These are phyloP conservation scores for Siniperca undulata DNA, from an alignment of 2,797 vertebrate species.

Conservation along the genomic window DNA sequence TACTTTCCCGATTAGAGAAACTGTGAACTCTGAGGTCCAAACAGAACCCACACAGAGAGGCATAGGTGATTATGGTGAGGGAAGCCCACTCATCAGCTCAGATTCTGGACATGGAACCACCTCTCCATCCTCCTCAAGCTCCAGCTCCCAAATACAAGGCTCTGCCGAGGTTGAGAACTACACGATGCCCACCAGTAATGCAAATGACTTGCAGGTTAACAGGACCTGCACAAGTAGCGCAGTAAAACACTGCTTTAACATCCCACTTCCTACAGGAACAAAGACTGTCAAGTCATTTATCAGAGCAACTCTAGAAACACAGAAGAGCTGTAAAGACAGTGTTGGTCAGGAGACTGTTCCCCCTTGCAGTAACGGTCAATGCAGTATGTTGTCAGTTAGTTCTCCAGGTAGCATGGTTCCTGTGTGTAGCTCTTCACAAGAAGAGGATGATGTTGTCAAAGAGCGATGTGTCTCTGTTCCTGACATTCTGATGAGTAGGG, in stretches of 20 bases:
- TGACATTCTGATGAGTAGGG: constrained; percentile 66
- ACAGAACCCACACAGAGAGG: constrained; percentile 57
- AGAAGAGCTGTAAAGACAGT: neutral
- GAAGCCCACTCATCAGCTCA: constrained; percentile 33
- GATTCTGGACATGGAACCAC: constrained; percentile 73
- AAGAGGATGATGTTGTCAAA: constrained; percentile 46
- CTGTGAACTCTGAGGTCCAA: constrained; percentile 70
- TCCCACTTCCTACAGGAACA: neutral
- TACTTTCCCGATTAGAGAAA: constrained; percentile 32
- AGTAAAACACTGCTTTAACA: neutral
- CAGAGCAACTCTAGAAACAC: neutral
- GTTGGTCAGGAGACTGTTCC: neutral
- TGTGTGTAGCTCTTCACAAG: constrained; percentile 63
- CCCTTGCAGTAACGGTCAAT: constrained; percentile 1
- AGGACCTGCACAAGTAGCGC: rapidly evolving
- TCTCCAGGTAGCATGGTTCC: constrained; percentile 58
- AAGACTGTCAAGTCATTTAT: neutral
- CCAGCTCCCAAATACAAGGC: constrained; percentile 34
- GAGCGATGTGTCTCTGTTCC: constrained; percentile 61
- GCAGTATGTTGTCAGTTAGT: constrained; percentile 55
- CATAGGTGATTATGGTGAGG: neutral
- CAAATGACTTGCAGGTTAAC: neutral
- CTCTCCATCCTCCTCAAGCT: constrained; percentile 54
- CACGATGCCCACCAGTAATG: neutral
- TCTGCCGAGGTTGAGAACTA: neutral